Evolutionary conservation across 2,888 invertebrate species (phyloP).

Genomic region (Phyllotreta cruciferae): DNA sequence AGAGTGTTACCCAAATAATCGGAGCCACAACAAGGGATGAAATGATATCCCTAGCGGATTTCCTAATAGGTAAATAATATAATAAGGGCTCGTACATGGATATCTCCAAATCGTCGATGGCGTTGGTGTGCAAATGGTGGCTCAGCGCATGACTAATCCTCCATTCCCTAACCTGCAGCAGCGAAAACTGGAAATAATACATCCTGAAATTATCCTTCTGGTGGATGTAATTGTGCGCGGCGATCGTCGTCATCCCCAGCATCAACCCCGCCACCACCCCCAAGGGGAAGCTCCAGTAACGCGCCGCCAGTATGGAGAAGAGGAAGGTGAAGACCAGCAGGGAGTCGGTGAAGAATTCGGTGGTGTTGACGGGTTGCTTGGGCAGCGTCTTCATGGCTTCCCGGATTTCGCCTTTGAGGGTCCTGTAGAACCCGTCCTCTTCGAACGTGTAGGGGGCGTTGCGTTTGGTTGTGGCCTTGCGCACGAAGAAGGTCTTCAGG

Average conservation of each 20-base stretch:
- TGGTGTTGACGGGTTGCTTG: conserved; percentile 52
- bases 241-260: conserved; percentile 67
- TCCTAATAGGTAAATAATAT: conserved; percentile 69
- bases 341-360: conserved; percentile 59
- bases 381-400: conserved; percentile 63
- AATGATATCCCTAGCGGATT: conserved; percentile 63
- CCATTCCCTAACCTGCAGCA: conserved; percentile 76
- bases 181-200: conserved; percentile 76
- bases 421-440: conserved; percentile 76
- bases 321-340: conserved; percentile 53
- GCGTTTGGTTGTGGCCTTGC: conserved; percentile 68
- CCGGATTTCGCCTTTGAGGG: conserved; percentile 67
- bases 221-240: conserved; percentile 81
- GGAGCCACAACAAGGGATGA: conserved; percentile 63
- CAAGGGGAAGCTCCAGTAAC: conserved; percentile 56
- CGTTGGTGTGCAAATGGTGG: conserved; percentile 82
- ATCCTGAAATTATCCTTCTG: conserved; percentile 78
- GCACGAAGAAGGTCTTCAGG: conserved; percentile 71
- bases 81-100: conserved; percentile 70
- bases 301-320: conserved; percentile 47
- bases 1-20: conserved; percentile 49
- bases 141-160: conserved; percentile 78
- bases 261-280: conserved; percentile 65
- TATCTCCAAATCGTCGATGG: conserved; percentile 76
- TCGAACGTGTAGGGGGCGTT: conserved; percentile 77